phyloP scores from a whole-genome alignment of 2,113 vertebrate species.

The Microcebus tavaratra region DNA sequence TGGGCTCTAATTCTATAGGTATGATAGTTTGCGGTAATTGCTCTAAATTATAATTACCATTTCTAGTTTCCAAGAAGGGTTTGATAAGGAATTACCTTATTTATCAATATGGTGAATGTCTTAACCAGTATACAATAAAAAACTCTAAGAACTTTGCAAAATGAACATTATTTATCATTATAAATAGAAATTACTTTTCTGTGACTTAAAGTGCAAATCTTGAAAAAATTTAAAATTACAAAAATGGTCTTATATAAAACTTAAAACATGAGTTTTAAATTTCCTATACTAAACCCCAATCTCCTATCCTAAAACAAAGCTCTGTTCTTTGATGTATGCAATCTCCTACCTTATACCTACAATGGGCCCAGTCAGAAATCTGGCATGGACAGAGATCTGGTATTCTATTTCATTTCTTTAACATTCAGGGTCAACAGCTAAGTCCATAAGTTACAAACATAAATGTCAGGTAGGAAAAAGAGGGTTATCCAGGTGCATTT shows the following conservation, averaged over 20 bases:
- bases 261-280: not conserved
- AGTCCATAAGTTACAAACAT: not conserved
- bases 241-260: not conserved
- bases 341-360: not conserved
- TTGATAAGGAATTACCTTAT: conserved; percentile 41
- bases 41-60: conserved; percentile 62
- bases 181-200: not conserved
- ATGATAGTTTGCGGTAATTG: conserved; percentile 53
- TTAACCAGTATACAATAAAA: not conserved
- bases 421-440: not conserved
- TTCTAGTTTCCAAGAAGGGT: conserved; percentile 51
- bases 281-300: not conserved
- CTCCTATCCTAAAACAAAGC: not conserved
- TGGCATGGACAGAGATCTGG: not conserved
- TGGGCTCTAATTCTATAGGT: conserved; percentile 67
- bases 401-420: not conserved
- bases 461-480: not conserved
- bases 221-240: not conserved
- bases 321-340: not conserved
- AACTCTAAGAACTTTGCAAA: not conserved
- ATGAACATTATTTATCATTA: not conserved
- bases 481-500: too few species aligned
- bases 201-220: not conserved
- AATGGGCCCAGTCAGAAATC: not conserved
- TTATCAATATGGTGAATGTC: conserved; percentile 34